phyloP scores from a whole-genome alignment of 2,797 vertebrate species.

The Neostethus bicornis region DNA sequence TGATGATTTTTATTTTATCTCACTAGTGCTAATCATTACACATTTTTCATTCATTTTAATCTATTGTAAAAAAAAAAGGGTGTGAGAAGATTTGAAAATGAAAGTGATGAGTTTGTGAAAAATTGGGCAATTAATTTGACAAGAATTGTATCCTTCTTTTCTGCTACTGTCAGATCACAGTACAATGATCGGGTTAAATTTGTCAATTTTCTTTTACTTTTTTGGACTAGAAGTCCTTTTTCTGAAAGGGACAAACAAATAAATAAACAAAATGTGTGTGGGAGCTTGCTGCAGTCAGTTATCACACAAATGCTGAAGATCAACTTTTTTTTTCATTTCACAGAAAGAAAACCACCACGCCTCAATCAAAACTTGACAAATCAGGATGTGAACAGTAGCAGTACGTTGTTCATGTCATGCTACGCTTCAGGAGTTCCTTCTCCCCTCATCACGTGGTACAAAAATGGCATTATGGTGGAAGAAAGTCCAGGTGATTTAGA shows the following conservation, averaged over 20 bases:
- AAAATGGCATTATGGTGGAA: conserved; percentile 80
- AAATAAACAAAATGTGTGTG: too few species aligned
- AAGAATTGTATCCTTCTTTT: too few species aligned
- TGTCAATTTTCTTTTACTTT: too few species aligned
- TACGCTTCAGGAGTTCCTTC: conserved; percentile 81
- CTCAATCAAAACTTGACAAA: conserved; percentile 88
- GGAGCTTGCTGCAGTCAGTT: neutral
- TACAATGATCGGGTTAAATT: too few species aligned
- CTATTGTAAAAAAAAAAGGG: neutral
- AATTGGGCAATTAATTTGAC: too few species aligned
- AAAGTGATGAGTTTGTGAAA: too few species aligned
- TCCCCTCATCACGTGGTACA: conserved; percentile 85
- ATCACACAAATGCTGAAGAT: neutral
- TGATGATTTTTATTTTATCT: neutral
- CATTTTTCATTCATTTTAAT: neutral
- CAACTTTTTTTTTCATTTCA: neutral
- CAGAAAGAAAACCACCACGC: conserved; percentile 80
- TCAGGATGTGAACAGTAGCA: conserved; percentile 88
- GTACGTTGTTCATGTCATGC: conserved; percentile 85
- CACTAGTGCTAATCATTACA: neutral
- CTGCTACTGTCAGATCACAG: too few species aligned
- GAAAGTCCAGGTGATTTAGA: conserved; percentile 83
- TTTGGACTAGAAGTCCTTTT: too few species aligned
- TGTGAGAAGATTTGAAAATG: too few species aligned
- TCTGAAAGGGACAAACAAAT: too few species aligned